Evolutionary conservation across 2,797 vertebrate species (phyloP).

Genomic region (Dicrostonyx torquatus): DNA sequence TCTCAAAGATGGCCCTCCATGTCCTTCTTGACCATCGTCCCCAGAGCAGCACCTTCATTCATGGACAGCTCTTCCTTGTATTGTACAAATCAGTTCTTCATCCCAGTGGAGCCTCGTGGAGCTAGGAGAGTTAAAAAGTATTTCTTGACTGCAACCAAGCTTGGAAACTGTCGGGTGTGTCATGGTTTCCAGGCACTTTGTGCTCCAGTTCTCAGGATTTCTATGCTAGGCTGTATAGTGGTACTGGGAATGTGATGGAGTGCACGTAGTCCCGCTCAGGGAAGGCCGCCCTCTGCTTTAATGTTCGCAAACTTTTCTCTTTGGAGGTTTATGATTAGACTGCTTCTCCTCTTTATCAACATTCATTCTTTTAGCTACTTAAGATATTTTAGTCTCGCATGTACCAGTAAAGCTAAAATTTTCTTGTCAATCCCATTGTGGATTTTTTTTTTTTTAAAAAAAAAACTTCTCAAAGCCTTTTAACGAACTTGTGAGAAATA

Average conservation of each 20-base stretch:
- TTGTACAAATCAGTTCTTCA: constrained; percentile 46
- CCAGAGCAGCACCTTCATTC: constrained; percentile 28
- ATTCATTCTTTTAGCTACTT: constrained; percentile 41
- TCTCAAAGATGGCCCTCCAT: constrained; percentile 3
- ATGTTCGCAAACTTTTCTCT: constrained; percentile 46
- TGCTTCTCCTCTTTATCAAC: not conserved
- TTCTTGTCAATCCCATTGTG: constrained; percentile 13
- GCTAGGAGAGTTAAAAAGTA: constrained; percentile 1
- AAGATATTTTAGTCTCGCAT: not conserved
- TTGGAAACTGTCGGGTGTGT: not conserved
- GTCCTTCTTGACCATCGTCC: constrained; percentile 19
- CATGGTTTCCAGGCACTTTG: constrained; percentile 30
- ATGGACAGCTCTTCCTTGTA: constrained; percentile 32
- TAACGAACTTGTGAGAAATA: constrained; percentile 44
- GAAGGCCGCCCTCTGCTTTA: not conserved
- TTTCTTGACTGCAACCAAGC: not conserved
- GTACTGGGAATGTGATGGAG: not conserved
- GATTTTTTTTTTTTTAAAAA: no score
- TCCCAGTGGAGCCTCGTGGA: not conserved
- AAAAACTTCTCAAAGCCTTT: constrained; percentile 19
- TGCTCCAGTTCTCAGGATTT: constrained; percentile 2
- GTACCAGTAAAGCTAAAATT: constrained; percentile 37
- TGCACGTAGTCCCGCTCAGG: not conserved
- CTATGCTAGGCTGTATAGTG: not conserved
- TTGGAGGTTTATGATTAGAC: not conserved